These are phyloP conservation scores for Staurois parvus DNA, from an alignment of 2,797 vertebrate genomes.

Conservation along the genomic window DNA sequence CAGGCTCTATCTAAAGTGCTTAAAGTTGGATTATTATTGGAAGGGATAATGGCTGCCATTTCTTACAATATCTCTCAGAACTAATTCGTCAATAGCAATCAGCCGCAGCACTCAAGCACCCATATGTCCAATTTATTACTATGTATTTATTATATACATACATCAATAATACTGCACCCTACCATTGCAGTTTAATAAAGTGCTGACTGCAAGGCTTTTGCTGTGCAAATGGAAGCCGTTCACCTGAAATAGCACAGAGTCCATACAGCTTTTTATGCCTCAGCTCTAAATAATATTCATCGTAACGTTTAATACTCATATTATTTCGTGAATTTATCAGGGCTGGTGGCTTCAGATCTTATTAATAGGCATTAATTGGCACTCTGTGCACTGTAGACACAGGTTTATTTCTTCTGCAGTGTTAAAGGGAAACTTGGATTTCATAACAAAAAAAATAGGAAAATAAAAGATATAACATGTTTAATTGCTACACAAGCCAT, in stretches of 20 bases:
- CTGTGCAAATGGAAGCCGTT: slow-evolving; percentile 11
- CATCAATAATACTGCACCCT: slow-evolving; percentile 51
- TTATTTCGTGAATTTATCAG: neutral
- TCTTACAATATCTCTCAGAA: slow-evolving; percentile 43
- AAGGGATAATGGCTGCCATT: slow-evolving; percentile 32
- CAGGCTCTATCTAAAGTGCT: slow-evolving; percentile 11
- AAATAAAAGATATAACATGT: neutral
- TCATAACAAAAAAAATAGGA: neutral
- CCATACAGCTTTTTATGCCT: slow-evolving; percentile 15
- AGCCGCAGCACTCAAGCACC: slow-evolving; percentile 34
- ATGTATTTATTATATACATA: slow-evolving; percentile 56
- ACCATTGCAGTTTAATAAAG: slow-evolving; percentile 43
- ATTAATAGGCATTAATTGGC: slow-evolving; percentile 15
- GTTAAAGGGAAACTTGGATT: neutral
- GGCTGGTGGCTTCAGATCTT: neutral
- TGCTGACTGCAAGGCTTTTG: slow-evolving; percentile 46
- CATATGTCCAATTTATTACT: slow-evolving; percentile 57
- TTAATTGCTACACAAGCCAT: neutral
- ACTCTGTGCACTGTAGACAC: neutral
- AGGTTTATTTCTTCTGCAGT: neutral
- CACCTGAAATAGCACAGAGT: slow-evolving; percentile 22
- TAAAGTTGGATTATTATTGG: slow-evolving; percentile 40
- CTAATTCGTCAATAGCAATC: slow-evolving; percentile 59
- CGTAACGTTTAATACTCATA: neutral
- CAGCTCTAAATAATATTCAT: neutral